Base-by-base conservation (phyloP, 2,888 invertebrate species). In the Taphrorychus bicolor region DNA sequence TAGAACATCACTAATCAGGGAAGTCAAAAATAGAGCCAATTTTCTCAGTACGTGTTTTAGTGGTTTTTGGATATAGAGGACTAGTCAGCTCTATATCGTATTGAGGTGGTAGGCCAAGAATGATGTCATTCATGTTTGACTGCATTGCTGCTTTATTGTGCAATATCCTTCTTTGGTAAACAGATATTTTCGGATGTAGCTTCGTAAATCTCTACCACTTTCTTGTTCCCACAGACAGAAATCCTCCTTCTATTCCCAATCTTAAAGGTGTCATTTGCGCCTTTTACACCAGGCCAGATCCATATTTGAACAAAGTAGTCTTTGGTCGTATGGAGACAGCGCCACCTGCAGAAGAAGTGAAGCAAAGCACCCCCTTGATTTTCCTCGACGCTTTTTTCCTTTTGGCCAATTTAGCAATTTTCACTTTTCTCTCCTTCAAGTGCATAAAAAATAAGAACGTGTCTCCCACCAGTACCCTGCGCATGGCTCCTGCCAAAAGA, bases 331-430 rank as follows among this genome's bases (percentile, higher is more conserved):
- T 84, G 40, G 75, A 84, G 70, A 83, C 81, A 69, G 79, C 82
- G 17, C 77, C 81, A 59, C 54, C 75, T 57, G 14, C 32, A 23
- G 80, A 81, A 71, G 74, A 64, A 80, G 77, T 70, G 2, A 78
- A 76, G 56, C 81, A 73, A 71, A 62, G 70, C 49, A 63, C 72
- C 18, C 63, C 87, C 68, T 82, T 90, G 48, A 85, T 89, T 52
- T 86, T 87, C 0, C 82, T 91, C 69, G 91, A 90, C 19, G 85
- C 90, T 54, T 82, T 91, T 49, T 93, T 94, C 77, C 82, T 94
- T 5, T 82, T 90, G 18, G 84, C 92, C 5, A 94, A 94, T 78
- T 81, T 92, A 9, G 85, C 88, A n/a, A 86, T 89, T 24, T 89
- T 91, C 75, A 83, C 87, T 0, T 85, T 87, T 69, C 82, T 92